Evolutionary conservation across 2,888 invertebrate species (phyloP).

Genomic region (Heliconius sara): DNA sequence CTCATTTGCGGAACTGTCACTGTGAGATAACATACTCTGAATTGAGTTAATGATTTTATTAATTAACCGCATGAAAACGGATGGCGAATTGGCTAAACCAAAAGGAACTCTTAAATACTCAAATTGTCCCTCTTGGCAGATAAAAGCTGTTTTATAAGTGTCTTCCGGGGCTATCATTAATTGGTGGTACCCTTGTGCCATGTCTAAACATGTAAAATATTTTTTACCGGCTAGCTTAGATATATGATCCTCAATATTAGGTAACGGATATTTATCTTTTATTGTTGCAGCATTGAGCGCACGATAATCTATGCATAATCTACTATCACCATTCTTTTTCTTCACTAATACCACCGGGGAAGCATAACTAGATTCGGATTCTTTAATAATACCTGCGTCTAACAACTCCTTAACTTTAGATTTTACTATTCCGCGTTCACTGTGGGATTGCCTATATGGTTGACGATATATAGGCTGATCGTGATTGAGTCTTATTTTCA

Average conservation of each 20-base stretch:
- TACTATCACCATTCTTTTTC: no score
- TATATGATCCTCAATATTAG: slow-evolving; percentile 51
- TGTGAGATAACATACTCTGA: slow-evolving; percentile 1
- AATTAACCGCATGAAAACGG: slow-evolving; percentile 47
- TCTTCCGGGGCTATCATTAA: slow-evolving; percentile 38
- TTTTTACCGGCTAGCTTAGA: slow-evolving; percentile 48
- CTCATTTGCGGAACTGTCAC: slow-evolving; percentile 15
- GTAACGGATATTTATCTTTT: slow-evolving; percentile 51
- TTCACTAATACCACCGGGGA: no score
- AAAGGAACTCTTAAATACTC: slow-evolving; percentile 50
- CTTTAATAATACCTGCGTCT: slow-evolving; percentile 37
- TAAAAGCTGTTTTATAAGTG: slow-evolving; percentile 49
- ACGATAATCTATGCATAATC: no score
- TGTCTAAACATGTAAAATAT: no score
- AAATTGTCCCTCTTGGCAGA: slow-evolving; percentile 48
- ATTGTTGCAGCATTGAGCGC: no score
- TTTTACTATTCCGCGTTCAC: slow-evolving; percentile 45
- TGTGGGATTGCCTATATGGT: slow-evolving; percentile 46
- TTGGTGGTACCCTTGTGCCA: slow-evolving; percentile 50
- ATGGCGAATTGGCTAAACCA: slow-evolving; percentile 48
- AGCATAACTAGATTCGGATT: no score
- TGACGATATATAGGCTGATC: slow-evolving; percentile 45
- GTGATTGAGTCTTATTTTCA: slow-evolving; percentile 39
- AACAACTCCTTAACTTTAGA: slow-evolving; percentile 46
- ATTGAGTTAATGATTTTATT: slow-evolving; percentile 43